Percentiles rank a stretch among this genome's conserved stretches.
Conservation (phyloP, 1,140 invertebrate genomes). For the Laupala kohalensis region DNA sequence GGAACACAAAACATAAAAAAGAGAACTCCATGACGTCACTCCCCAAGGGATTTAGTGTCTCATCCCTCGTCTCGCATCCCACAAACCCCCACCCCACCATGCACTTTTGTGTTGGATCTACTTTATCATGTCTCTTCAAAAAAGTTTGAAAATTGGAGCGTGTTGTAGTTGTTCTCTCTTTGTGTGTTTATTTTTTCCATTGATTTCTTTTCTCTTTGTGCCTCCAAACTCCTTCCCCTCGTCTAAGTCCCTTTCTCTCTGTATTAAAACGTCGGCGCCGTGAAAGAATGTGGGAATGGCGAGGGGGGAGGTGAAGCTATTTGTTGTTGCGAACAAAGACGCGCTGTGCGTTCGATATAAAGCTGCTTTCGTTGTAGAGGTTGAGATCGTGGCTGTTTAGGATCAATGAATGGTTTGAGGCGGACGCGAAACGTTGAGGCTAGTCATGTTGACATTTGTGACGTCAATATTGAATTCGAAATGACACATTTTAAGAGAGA, state of each 20-base stretch:
- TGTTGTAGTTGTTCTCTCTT: background rate
- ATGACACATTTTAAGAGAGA: no score
- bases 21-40: background rate
- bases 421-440: background rate
- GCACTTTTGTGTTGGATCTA: background rate
- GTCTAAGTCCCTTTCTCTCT: background rate
- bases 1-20: background rate
- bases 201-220: background rate
- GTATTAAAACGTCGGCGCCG: background rate
- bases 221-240: background rate
- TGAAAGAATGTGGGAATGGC: background rate
- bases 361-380: background rate
- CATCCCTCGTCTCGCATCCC: background rate
- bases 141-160: background rate
- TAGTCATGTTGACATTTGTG: no score
- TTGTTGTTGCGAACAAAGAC: background rate
- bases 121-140: background rate
- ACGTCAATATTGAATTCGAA: no score
- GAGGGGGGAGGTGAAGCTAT: background rate
- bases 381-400: background rate
- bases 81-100: background rate
- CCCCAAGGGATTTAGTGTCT: background rate
- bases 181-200: background rate
- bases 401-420: background rate
- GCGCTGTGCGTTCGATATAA: background rate